Base-by-base conservation (phyloP, 1,140 invertebrate genomes). In the Melanaphis sacchari region DNA sequence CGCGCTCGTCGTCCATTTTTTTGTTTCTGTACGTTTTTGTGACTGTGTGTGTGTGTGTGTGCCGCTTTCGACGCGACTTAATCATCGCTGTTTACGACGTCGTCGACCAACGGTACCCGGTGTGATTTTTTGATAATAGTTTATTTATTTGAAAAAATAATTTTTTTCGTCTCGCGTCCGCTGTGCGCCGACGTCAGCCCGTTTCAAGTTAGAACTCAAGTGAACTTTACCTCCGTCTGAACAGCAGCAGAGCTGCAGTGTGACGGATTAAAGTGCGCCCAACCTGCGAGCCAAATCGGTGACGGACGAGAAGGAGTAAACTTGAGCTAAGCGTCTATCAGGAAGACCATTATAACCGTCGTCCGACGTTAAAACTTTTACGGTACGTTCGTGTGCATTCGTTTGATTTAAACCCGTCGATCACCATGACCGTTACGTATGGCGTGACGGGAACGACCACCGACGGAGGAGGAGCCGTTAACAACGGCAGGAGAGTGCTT, bases 1-100 rank as follows among this genome's bases (percentile, higher is more conserved):
- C 91, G 91, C 40, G 85, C 36, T 43, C 91, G 91, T 81, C 91
- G 76, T 92, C 91, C 91, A 92, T 92, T 92, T 92, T 92, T 76
- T 76, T 76, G 31, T 76, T 15, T n/a, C 59, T 91, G 59, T 81
- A 46, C 40, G 87, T 36, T 52, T 36, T 36, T 36, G 36, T 49
- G 15, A 52, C 18, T 31, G 84, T 88, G 43, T 49, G 85, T 87
- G 85, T 87, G 81, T 82, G 81, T 84, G 84, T n/a, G 41, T 43
- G 38, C 38, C n/a, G n/a, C 81, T 82, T 36, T 82, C 36, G n/a
- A 36, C 7, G 38, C 81, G 81, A 82, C 59, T 76, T 15, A n/a
- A 76, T n/a, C 15, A 82, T 38, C 81, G 81, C 22, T 21, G 21
- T 22, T 82, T 24, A 82, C 81, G 81, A 82, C n/a, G 6, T 81